Percentiles rank a stretch among this genome's conserved stretches.
Evolutionary conservation across 2,797 vertebrate genomes (phyloP).

Genomic region (Arremon aurantiirostris): DNA sequence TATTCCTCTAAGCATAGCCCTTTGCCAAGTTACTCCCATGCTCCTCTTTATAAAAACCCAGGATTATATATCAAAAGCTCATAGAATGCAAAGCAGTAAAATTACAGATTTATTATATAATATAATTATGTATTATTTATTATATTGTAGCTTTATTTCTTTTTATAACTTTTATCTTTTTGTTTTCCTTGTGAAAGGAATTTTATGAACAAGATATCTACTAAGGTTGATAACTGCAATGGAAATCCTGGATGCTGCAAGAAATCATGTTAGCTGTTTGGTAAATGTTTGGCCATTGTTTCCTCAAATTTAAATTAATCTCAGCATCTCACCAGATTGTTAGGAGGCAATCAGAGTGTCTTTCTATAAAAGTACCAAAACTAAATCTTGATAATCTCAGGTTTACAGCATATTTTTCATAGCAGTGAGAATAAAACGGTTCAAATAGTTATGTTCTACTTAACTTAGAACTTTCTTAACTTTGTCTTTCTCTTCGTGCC

Average conservation of each 20-base stretch:
- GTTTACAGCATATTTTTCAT: neutral
- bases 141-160: neutral
- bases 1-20: neutral
- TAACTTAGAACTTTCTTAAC: no score
- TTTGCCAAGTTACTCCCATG: neutral
- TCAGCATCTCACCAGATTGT: neutral
- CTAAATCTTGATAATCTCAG: neutral
- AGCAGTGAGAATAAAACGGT: neutral
- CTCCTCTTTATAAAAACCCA: neutral
- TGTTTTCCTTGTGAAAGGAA: neutral
- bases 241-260: neutral
- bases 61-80: neutral
- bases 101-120: neutral
- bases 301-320: neutral
- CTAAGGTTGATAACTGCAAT: neutral
- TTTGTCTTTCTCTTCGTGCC: neutral
- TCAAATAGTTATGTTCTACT: neutral
- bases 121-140: no score
- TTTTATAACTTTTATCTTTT: neutral
- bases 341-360: neutral
- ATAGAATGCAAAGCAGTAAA: neutral
- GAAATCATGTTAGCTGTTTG: neutral
- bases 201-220: neutral
- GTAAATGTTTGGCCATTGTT: neutral
- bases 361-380: neutral